phyloP scores from a whole-genome alignment of 2,888 invertebrate genomes.

The Parapristionchus giblindavisi region DNA sequence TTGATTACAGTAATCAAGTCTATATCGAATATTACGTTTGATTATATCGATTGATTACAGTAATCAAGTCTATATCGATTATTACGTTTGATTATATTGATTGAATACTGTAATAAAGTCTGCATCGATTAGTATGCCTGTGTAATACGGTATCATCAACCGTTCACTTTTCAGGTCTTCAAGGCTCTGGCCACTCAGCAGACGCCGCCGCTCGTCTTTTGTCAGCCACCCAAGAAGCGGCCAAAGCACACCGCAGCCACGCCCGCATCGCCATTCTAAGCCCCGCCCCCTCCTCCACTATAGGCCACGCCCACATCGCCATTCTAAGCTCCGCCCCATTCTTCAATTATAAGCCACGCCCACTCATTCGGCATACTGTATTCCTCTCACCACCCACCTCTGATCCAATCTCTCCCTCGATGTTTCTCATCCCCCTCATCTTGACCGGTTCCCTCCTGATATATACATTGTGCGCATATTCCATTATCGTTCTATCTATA shows the following conservation, averaged over 20 bases:
- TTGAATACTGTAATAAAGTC: not conserved
- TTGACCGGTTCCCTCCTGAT: too few relatives aligned
- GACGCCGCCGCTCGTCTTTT: conserved; percentile 83
- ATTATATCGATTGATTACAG: too few relatives aligned
- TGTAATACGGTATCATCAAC: not conserved
- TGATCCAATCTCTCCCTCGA: too few relatives aligned
- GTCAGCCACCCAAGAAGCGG: conserved; percentile 94
- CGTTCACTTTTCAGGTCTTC: conserved; percentile 63
- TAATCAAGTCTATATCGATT: not conserved
- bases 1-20: not conserved
- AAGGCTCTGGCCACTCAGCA: conserved; percentile 97
- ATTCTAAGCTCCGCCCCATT: not conserved
- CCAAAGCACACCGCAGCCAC: conserved; percentile 77
- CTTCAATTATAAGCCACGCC: too few relatives aligned
- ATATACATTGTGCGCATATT: too few relatives aligned
- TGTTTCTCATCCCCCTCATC: too few relatives aligned
- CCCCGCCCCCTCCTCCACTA: not conserved
- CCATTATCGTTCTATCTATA: too few relatives aligned
- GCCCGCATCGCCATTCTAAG: conserved; percentile 10
- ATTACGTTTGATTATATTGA: too few relatives aligned
- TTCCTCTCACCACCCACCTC: too few relatives aligned
- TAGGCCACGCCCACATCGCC: not conserved
- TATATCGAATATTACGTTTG: not conserved
- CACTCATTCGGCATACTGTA: too few relatives aligned
- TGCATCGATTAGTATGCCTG: not conserved